A percentile compares a stretch with the other conserved stretches of the same genome.
These are phyloP conservation scores for Philereme transversata DNA, from an alignment of 2,888 invertebrate species.

Conservation along the genomic window DNA sequence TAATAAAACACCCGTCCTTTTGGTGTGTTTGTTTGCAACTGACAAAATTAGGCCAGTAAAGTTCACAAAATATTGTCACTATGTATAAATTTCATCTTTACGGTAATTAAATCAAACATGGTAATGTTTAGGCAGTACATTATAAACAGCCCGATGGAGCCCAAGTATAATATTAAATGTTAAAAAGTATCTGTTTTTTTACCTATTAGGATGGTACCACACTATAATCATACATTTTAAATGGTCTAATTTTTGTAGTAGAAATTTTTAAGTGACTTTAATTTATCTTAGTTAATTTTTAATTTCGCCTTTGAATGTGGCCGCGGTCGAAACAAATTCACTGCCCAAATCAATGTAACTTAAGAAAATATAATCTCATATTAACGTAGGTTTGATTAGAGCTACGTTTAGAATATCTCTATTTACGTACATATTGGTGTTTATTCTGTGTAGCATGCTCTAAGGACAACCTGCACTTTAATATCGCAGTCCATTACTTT, in stretches of 20 bases:
- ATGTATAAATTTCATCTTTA: constrained; percentile 6
- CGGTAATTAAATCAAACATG: constrained; percentile 3
- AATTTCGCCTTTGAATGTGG: background rate
- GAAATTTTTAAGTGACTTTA: no score
- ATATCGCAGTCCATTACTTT: no score
- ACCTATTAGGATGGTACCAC: background rate
- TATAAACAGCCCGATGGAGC: constrained; percentile 5
- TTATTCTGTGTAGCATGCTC: no score
- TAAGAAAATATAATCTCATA: constrained; percentile 47
- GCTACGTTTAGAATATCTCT: constrained; percentile 43
- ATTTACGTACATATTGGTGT: background rate
- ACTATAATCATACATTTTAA: background rate
- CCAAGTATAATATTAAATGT: constrained; percentile 7
- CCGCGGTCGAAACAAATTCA: constrained; percentile 37
- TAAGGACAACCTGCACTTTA: no score
- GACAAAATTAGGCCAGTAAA: background rate
- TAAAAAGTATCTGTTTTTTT: constrained; percentile 3
- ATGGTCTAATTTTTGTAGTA: no score
- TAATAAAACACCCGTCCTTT: constrained; percentile 65
- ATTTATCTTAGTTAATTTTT: no score
- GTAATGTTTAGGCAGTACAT: constrained; percentile 1
- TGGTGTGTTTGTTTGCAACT: constrained; percentile 48
- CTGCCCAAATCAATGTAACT: constrained; percentile 47
- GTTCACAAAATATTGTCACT: background rate
- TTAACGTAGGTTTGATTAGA: constrained; percentile 42